Conservation (phyloP, 2,888 invertebrate genomes). For the Patella depressa region DNA sequence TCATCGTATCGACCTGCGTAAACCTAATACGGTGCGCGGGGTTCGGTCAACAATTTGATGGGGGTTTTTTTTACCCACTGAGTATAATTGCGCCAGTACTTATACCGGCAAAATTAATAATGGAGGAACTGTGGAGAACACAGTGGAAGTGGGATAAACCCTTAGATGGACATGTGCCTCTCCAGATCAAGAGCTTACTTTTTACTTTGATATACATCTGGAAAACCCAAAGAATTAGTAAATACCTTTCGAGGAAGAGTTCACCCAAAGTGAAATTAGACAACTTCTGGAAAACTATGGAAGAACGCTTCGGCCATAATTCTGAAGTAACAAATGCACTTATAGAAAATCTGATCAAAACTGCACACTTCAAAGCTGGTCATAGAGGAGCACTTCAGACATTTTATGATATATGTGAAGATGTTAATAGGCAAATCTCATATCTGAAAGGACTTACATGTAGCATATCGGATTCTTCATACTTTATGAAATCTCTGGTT, state of each 20-base stretch:
- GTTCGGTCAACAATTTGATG: slow-evolving; percentile 7
- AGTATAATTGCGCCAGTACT: slow-evolving; percentile 37
- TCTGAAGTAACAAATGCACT: neutral
- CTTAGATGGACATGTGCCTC: neutral
- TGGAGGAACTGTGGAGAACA: slow-evolving; percentile 29
- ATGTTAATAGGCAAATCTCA: neutral
- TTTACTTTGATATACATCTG: neutral
- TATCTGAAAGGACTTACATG: neutral
- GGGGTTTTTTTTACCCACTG: slow-evolving; percentile 38
- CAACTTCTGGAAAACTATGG: neutral
- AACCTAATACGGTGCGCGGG: slow-evolving; percentile 12
- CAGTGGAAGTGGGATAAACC: slow-evolving; percentile 37
- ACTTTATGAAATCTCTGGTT: neutral
- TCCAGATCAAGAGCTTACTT: neutral
- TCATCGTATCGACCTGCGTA: neutral
- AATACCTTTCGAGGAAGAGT: neutral
- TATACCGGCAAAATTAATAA: slow-evolving; percentile 32
- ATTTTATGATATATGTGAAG: neutral
- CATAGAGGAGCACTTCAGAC: neutral
- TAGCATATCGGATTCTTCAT: neutral
- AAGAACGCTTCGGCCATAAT: neutral
- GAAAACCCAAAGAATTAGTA: neutral
- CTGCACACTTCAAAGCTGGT: neutral
- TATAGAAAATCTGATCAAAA: neutral
- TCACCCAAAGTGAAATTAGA: neutral